Evolutionary conservation across 2,888 invertebrate genomes (phyloP).

Genomic region (Anaspis maculata): DNA sequence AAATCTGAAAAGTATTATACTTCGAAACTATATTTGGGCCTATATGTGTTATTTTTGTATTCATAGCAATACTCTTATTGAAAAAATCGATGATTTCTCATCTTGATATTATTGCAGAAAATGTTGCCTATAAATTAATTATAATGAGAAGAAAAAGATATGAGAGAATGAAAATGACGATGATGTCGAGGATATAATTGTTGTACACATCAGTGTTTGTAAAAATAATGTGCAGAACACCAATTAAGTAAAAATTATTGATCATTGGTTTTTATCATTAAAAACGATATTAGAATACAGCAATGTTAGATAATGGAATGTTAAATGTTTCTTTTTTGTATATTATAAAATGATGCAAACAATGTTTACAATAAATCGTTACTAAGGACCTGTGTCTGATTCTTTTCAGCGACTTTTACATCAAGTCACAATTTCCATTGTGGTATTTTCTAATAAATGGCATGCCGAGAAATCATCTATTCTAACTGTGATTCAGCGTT

Average conservation of each 20-base stretch:
- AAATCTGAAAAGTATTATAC: slow-evolving; percentile 1
- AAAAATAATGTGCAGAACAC: slow-evolving; percentile 44
- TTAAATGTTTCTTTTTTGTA: slow-evolving; percentile 36
- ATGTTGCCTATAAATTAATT: slow-evolving; percentile 33
- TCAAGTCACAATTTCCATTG: too few species aligned
- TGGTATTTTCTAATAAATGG: too few species aligned
- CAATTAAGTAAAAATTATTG: too few species aligned
- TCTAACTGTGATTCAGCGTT: too few species aligned
- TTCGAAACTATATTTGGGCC: background rate
- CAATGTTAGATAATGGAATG: slow-evolving; percentile 38
- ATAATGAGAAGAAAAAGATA: too few species aligned
- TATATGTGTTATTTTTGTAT: slow-evolving; percentile 9
- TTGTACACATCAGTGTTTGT: slow-evolving; percentile 39
- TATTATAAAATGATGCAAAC: slow-evolving; percentile 27
- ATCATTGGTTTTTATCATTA: slow-evolving; percentile 33
- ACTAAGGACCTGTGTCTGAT: slow-evolving; percentile 12
- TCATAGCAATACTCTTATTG: slow-evolving; percentile 16
- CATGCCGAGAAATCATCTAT: too few species aligned
- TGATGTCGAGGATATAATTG: too few species aligned
- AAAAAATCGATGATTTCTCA: too few species aligned
- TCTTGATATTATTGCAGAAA: slow-evolving; percentile 19
- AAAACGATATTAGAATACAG: too few species aligned
- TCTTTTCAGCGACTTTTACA: too few species aligned
- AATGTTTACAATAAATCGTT: slow-evolving; percentile 33
- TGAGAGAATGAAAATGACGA: too few species aligned